Evolutionary conservation across 2,888 invertebrate species (phyloP), one percentile per base, ranked within the genome.

Genomic region (Syrista parreyssii): DNA sequence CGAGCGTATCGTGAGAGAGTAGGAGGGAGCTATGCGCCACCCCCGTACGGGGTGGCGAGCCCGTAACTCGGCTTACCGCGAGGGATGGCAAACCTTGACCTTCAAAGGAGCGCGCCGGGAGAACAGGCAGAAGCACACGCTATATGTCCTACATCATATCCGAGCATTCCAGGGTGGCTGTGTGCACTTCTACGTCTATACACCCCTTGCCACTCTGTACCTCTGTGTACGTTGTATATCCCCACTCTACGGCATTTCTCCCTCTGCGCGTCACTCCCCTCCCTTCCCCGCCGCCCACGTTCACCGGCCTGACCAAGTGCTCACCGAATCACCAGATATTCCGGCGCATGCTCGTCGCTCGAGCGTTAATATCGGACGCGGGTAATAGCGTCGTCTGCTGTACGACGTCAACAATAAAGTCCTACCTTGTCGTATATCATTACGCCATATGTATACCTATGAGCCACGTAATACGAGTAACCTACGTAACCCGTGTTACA

Each of bases 51-150:
- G 32, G 23, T 71, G 31, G 31, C 15, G 40, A 69, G 31, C 30
- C 73, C 34, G 35, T 34, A 31, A 30, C 33, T 34, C 33, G 34
- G 15, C 73, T n/a, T 11, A 34, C 33, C 73, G 74, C n/a, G 78
- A 32, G 76, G 68, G 72, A 55, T 76, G 85, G 84, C 81, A 87
- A 90, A 89, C 90, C 90, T 91, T 91, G 90, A 91, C 90, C 90
- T 91, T 89, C 89, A 87, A 87, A 86, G 82, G 85, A 85, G 84
- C 85, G 78, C 75, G 80, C 35, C 36, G 82, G 84, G 80, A 83
- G 83, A 81, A 83, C 84, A 85, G 40, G 23, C 40, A 55, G 40
- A 40, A 40, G 40, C 15, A 36, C n/a, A 15, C 23, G 40, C 23
- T 55, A 55, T 15, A 55, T 55, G 40, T 55, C 36, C 23, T 55